A percentile compares a stretch with the other conserved stretches of the same genome.
Evolutionary conservation across 2,113 vertebrate genomes (phyloP).

Genomic region (Apodemus sylvaticus): DNA sequence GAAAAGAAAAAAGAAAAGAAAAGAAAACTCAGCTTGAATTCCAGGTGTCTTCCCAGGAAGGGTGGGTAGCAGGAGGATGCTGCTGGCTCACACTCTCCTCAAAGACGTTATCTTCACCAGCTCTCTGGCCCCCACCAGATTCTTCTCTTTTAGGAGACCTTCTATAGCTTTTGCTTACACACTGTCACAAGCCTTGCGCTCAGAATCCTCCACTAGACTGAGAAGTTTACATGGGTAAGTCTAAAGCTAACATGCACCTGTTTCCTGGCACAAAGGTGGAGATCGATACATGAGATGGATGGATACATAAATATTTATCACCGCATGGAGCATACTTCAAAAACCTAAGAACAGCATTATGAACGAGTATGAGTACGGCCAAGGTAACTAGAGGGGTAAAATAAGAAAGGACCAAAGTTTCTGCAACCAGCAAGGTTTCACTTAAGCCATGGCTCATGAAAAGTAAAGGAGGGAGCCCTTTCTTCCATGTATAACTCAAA

Average conservation of each 20-base stretch:
- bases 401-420: conserved; percentile 31
- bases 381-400: neutral
- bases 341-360: conserved; percentile 1
- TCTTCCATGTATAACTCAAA: conserved; percentile 47
- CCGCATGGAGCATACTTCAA: neutral
- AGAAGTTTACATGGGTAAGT: neutral
- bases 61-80: neutral
- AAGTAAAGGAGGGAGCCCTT: neutral
- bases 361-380: conserved; percentile 18
- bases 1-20: too few relatives aligned
- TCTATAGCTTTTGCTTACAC: neutral
- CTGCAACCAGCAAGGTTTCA: neutral
- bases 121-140: neutral
- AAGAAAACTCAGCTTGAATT: neutral
- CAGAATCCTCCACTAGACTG: neutral
- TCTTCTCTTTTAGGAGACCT: neutral
- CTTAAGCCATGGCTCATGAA: neutral
- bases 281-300: neutral
- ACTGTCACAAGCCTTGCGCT: neutral
- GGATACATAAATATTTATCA: neutral
- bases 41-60: neutral
- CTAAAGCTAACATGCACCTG: neutral
- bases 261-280: neutral
- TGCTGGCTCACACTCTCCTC: neutral
- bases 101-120: neutral